A percentile compares a stretch with the other conserved stretches of the same genome.
These are phyloP conservation scores for Drosophila yakuba DNA, from an alignment of 1,140 invertebrate genomes.

Conservation along the genomic window DNA sequence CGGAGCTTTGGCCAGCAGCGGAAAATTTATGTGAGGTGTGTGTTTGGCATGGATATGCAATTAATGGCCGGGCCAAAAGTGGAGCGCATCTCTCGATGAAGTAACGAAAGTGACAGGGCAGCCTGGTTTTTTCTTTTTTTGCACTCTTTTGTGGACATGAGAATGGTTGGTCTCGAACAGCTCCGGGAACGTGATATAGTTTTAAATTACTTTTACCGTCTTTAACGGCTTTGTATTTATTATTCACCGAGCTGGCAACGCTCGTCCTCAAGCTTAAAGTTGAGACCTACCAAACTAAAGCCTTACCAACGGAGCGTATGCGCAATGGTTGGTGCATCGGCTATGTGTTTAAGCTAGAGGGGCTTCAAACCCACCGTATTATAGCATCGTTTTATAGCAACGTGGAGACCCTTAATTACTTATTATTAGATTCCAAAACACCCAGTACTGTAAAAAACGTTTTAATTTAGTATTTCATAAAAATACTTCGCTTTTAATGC, in stretches of 20 bases:
- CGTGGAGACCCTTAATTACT: no score
- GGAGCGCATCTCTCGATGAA: constrained; percentile 77
- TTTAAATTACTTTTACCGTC: constrained; percentile 69
- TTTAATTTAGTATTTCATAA: constrained; percentile 7
- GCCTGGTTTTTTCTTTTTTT: constrained; percentile 33
- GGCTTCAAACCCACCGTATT: background rate
- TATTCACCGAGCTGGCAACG: constrained; percentile 47
- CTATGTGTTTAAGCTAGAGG: background rate
- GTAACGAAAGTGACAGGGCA: constrained; percentile 71
- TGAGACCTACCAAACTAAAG: background rate
- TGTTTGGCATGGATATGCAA: constrained; percentile 55
- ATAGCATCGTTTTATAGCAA: background rate
- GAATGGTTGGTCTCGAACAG: constrained; percentile 58
- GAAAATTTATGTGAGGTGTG: constrained; percentile 74
- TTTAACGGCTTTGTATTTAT: constrained; percentile 2
- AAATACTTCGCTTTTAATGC: constrained; percentile 37
- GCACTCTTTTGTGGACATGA: constrained; percentile 51
- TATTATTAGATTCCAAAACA: no score
- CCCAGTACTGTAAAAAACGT: background rate
- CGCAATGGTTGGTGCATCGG: constrained; percentile 19
- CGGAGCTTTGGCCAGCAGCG: constrained; percentile 35
- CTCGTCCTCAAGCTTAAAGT: constrained; percentile 3
- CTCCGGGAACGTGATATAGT: constrained; percentile 64
- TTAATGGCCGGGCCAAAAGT: constrained; percentile 42
- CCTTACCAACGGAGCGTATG: constrained; percentile 47